Conservation (phyloP, 2,797 vertebrate species). For the Brachymystax lenok region DNA sequence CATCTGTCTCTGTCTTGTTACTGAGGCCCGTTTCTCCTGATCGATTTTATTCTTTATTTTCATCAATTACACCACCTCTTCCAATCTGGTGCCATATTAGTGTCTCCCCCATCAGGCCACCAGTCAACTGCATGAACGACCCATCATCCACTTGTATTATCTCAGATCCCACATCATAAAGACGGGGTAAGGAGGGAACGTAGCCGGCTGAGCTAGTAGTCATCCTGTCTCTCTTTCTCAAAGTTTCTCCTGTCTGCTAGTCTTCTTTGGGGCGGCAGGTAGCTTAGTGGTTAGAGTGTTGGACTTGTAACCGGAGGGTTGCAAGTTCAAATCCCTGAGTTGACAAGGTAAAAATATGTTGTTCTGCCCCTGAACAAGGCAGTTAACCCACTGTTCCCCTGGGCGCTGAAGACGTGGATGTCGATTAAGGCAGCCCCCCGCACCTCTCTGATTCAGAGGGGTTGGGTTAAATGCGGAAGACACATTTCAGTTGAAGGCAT, state of each 20-base stretch:
- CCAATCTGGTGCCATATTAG: slow-evolving; percentile 68
- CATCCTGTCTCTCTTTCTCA: slow-evolving; percentile 3
- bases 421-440: too few species aligned
- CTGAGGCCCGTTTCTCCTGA: slow-evolving; percentile 50
- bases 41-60: slow-evolving; percentile 71
- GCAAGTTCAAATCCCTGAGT: too few species aligned
- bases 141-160: slow-evolving; percentile 55
- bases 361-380: too few species aligned
- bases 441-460: too few species aligned
- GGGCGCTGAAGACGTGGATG: too few species aligned
- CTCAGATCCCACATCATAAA: slow-evolving; percentile 57
- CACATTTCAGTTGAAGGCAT: too few species aligned
- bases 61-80: slow-evolving; percentile 68
- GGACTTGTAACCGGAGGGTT: too few species aligned
- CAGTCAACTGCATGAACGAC: slow-evolving; percentile 57
- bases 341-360: too few species aligned
- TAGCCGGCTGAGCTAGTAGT: background rate
- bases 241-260: background rate
- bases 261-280: too few species aligned
- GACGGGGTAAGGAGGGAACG: slow-evolving; percentile 27
- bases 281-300: too few species aligned
- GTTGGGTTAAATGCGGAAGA: too few species aligned
- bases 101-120: slow-evolving; percentile 61
- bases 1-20: slow-evolving; percentile 70
- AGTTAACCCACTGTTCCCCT: too few species aligned